These are phyloP conservation scores for Halisarca cf. caerulea DNA, from an alignment of 37 sponge, comb jelly and placozoan species.

Conservation along the genomic window DNA sequence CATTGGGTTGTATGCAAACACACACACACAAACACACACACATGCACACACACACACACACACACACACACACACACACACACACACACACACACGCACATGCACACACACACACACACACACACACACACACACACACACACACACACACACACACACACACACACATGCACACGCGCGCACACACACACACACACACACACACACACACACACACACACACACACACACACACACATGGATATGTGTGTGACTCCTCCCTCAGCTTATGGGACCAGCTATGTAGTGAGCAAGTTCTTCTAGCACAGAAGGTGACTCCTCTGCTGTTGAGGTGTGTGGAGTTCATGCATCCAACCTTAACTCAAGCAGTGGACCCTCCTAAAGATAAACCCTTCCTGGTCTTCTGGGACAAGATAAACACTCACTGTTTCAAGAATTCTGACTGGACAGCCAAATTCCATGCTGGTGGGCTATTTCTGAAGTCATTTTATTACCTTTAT, in stretches of 20 bases:
- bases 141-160: too few relatives aligned
- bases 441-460: conserved; percentile 10
- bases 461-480: conserved; percentile 14
- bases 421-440: neutral
- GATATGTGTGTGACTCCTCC: neutral
- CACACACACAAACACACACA: too few relatives aligned
- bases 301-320: neutral
- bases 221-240: too few relatives aligned
- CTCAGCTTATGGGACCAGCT: conserved; percentile 16
- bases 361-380: neutral
- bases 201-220: too few relatives aligned
- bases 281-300: neutral
- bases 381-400: neutral
- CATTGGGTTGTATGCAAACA: too few relatives aligned
- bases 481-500: too few relatives aligned
- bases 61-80: too few relatives aligned
- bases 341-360: neutral
- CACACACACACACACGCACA: too few relatives aligned
- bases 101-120: too few relatives aligned
- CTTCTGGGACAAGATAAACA: neutral
- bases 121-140: too few relatives aligned
- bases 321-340: neutral
- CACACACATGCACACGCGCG: too few relatives aligned
- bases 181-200: too few relatives aligned
- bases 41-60: conserved; percentile 31